Evolutionary conservation across 2,113 vertebrate genomes (phyloP), one percentile per base, ranked within the genome.

Genomic region (Chaetops frenatus): DNA sequence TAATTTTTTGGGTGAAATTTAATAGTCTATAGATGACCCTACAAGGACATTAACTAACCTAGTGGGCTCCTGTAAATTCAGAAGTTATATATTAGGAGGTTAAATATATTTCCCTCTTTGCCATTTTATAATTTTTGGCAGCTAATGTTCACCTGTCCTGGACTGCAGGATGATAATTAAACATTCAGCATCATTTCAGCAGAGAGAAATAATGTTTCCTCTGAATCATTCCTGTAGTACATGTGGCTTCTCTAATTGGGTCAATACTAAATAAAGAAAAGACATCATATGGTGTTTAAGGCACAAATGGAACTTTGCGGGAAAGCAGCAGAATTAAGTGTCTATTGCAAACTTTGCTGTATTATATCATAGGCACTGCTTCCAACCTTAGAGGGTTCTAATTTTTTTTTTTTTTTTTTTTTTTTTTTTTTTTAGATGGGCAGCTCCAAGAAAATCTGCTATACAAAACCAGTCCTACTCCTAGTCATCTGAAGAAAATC

Each of bases 301-400:
- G 35, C 0, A 0, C 28, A 42, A 79, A 40, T 1, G 2, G 18
- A 20, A 58, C 31, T 72, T 40, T 12, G 9, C 56, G 25, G 11
- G 87, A 86, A 53, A 87, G 3, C 7, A 24, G 12, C 12, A 64
- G 44, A 76, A 29, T 57, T 38, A 48, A 22, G 7, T 29, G 6
- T n/a, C 35, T 72, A 7, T 20, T 54, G 14, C 6, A 87, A 50
- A n/a, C 6, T 70, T 47, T 27, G 9, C 21, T 56, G 11, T 71
- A 7, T 29, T 58, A 33, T 13, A 22, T 27, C 1, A 2, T 8
- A 62, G 45, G 5, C 14, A n/a, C 14, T 50, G 7, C 9, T 91
- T 15, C 14, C 17, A 87, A 2, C 12, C 12, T 51, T 69, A 42
- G 33, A 29, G 1, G 0, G 1, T 15, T 20, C n/a, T 48, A 51